Evolutionary conservation across 2,113 vertebrate genomes (phyloP).

Genomic region (Rhinolophus sinicus): DNA sequence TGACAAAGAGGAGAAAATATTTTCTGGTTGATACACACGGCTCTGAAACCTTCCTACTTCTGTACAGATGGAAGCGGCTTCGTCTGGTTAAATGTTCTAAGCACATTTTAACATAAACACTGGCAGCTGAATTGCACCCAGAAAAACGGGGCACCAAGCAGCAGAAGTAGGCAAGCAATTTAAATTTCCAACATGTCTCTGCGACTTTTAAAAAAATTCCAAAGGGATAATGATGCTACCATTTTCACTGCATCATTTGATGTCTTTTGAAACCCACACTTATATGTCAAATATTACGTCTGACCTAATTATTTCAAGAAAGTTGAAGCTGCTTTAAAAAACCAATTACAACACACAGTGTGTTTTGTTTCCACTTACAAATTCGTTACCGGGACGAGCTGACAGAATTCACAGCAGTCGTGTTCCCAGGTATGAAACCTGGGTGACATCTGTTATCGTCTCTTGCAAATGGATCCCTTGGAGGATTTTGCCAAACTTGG

Average conservation of each 20-base stretch:
- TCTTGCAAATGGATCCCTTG: background rate
- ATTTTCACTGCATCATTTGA: background rate
- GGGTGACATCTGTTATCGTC: background rate
- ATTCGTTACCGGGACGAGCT: background rate
- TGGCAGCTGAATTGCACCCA: slow-evolving; percentile 14
- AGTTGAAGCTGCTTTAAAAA: background rate
- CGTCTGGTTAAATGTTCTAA: slow-evolving; percentile 55
- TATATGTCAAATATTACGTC: slow-evolving; percentile 3
- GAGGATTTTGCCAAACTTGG: background rate
- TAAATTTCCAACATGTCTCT: slow-evolving; percentile 51
- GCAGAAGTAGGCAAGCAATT: slow-evolving; percentile 42
- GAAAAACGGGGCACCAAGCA: slow-evolving; percentile 18
- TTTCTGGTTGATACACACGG: background rate
- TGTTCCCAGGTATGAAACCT: background rate
- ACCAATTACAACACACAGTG: background rate
- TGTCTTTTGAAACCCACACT: slow-evolving; percentile 26
- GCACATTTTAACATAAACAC: slow-evolving; percentile 68
- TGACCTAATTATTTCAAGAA: slow-evolving; percentile 60
- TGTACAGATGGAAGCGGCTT: slow-evolving; percentile 19
- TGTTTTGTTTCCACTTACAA: background rate
- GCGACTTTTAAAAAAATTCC: background rate
- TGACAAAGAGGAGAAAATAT: slow-evolving; percentile 38
- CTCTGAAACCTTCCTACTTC: background rate
- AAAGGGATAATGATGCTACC: background rate
- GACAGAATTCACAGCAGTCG: background rate